Conservation (phyloP, 2,113 vertebrate species). For the Nesospiza acunhae region DNA sequence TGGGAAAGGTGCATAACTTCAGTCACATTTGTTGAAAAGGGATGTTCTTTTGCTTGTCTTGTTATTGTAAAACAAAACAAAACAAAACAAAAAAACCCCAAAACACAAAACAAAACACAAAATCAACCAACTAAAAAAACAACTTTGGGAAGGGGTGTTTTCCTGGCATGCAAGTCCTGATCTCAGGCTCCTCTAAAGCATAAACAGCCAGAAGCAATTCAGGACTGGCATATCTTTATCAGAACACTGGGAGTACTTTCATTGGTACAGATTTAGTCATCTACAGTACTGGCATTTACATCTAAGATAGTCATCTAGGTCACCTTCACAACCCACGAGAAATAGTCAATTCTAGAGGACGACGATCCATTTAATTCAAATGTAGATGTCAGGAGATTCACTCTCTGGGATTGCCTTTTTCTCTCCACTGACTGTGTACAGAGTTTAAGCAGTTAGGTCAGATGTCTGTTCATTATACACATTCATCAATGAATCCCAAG, state of each 20-base stretch:
- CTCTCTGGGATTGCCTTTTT: not conserved
- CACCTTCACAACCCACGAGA: constrained; percentile 10
- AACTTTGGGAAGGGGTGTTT: not conserved
- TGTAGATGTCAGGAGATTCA: not conserved
- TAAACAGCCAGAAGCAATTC: not conserved
- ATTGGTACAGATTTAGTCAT: not conserved
- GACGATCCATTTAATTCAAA: not conserved
- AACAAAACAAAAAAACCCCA: not conserved
- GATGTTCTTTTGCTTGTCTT: not conserved
- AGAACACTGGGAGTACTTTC: not conserved
- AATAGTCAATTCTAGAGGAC: not conserved
- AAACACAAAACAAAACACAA: not conserved
- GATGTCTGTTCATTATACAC: not conserved
- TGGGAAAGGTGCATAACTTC: not conserved
- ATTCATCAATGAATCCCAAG: not conserved
- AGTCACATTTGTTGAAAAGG: not conserved
- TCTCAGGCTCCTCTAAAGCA: not conserved
- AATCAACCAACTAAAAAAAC: not conserved
- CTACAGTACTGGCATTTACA: constrained; percentile 13
- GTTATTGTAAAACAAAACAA: not conserved
- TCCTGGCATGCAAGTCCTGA: not conserved
- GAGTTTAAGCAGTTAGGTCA: not conserved
- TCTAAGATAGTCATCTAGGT: constrained; percentile 31
- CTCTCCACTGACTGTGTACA: not conserved
- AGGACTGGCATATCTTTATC: not conserved